These are phyloP conservation scores for Aphis gossypii DNA, from an alignment of 1,140 invertebrate species.

Conservation along the genomic window DNA sequence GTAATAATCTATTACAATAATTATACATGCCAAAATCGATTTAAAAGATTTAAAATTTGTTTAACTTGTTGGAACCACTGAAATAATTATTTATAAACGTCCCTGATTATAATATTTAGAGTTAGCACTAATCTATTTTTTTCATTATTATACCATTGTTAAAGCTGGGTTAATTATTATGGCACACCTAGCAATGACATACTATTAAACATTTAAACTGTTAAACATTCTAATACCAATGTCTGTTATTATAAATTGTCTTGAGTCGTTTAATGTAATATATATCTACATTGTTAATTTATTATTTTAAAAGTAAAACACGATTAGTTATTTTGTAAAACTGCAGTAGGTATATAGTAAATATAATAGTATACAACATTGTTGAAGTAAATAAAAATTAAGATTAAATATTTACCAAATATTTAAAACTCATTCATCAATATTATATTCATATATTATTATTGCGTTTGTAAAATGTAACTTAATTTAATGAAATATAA, in stretches of 20 bases:
- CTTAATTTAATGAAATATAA: neutral
- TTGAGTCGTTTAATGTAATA: neutral
- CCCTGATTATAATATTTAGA: neutral
- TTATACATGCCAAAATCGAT: neutral
- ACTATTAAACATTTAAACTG: neutral
- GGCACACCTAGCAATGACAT: neutral
- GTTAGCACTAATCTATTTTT: neutral
- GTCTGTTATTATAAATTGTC: neutral
- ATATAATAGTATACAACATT: neutral
- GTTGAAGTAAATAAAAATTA: neutral
- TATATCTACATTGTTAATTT: neutral
- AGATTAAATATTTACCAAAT: neutral
- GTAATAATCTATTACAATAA: neutral
- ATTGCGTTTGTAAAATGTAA: neutral
- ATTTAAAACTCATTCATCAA: neutral
- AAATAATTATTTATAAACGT: neutral
- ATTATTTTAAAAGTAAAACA: neutral
- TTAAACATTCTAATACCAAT: neutral
- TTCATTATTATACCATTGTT: neutral
- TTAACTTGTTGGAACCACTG: neutral
- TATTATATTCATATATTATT: neutral
- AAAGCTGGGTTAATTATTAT: conserved; percentile 1
- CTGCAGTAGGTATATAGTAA: neutral
- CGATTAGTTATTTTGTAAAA: no score
- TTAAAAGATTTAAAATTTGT: neutral